These are phyloP conservation scores for Channa argus DNA, from an alignment of 2,113 vertebrate genomes.

Conservation along the genomic window DNA sequence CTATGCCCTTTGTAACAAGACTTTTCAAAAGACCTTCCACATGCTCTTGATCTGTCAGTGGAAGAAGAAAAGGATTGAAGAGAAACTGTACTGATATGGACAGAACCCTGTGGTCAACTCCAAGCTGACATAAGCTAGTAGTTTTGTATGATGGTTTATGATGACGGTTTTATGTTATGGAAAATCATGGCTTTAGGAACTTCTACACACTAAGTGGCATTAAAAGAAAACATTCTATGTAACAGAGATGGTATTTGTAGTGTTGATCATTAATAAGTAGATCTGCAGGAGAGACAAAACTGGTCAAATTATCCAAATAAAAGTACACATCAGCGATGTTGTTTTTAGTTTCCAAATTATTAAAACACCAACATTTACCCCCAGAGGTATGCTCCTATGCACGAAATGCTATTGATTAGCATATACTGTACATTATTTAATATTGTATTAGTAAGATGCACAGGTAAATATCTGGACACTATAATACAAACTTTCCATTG, in stretches of 20 bases:
- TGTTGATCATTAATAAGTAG: conserved; percentile 46
- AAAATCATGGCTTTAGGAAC: neutral
- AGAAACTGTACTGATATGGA: conserved; percentile 92
- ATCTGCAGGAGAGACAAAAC: neutral
- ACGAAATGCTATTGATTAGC: neutral
- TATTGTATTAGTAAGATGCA: conserved; percentile 27
- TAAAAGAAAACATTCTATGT: conserved; percentile 6
- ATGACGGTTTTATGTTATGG: conserved; percentile 19
- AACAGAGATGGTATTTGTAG: conserved; percentile 6
- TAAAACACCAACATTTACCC: neutral
- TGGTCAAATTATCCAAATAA: conserved; percentile 33
- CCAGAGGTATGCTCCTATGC: neutral
- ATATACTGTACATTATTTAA: neutral
- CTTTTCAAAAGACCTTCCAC: conserved; percentile 97
- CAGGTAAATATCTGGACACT: conserved; percentile 3
- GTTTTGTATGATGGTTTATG: conserved; percentile 1
- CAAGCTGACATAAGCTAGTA: conserved; percentile 70
- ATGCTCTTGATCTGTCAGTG: conserved; percentile 95
- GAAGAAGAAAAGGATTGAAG: conserved; percentile 91
- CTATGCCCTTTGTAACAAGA: conserved; percentile 99
- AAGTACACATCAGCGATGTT: conserved; percentile 15
- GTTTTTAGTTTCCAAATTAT: conserved; percentile 34
- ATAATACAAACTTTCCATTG: neutral
- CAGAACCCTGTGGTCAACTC: conserved; percentile 83
- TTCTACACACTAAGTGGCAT: conserved; percentile 14